phyloP scores from a whole-genome alignment of 2,888 invertebrate genomes.

The Zele albiditarsus region DNA sequence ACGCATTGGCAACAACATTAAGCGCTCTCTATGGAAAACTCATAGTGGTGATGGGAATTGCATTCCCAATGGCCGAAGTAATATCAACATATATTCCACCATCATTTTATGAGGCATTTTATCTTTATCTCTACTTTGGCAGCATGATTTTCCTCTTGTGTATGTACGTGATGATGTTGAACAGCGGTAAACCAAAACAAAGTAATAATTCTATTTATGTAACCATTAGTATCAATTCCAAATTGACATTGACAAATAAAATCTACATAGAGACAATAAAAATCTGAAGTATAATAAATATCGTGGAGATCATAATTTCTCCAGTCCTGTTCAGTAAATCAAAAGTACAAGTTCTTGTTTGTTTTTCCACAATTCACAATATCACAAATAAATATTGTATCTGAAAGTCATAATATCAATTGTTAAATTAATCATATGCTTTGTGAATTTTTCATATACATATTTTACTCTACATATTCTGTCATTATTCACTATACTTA shows the following conservation, averaged over 20 bases:
- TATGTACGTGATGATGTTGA: slow-evolving; percentile 86
- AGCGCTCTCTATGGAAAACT: slow-evolving; percentile 96
- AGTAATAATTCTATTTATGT: slow-evolving; percentile 59
- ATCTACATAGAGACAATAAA: neutral
- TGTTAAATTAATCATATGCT: too few relatives aligned
- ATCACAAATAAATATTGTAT: too few relatives aligned
- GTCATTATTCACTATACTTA: too few relatives aligned
- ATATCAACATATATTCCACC: slow-evolving; percentile 95
- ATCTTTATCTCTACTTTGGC: slow-evolving; percentile 89
- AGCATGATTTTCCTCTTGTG: slow-evolving; percentile 89
- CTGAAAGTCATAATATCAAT: too few relatives aligned
- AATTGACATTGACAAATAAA: neutral
- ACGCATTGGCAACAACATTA: slow-evolving; percentile 90
- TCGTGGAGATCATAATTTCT: too few relatives aligned
- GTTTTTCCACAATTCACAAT: too few relatives aligned
- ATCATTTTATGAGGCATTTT: slow-evolving; percentile 94
- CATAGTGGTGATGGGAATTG: slow-evolving; percentile 94
- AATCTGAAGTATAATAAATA: too few relatives aligned
- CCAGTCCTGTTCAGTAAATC: too few relatives aligned
- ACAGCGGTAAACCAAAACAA: slow-evolving; percentile 76
- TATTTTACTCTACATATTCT: too few relatives aligned
- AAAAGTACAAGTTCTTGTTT: too few relatives aligned
- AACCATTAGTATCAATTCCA: neutral
- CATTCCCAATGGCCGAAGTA: slow-evolving; percentile 96
- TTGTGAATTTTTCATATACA: too few relatives aligned